Evolutionary conservation across 2,113 vertebrate species (phyloP).

Genomic region (Ctenomys sociabilis): DNA sequence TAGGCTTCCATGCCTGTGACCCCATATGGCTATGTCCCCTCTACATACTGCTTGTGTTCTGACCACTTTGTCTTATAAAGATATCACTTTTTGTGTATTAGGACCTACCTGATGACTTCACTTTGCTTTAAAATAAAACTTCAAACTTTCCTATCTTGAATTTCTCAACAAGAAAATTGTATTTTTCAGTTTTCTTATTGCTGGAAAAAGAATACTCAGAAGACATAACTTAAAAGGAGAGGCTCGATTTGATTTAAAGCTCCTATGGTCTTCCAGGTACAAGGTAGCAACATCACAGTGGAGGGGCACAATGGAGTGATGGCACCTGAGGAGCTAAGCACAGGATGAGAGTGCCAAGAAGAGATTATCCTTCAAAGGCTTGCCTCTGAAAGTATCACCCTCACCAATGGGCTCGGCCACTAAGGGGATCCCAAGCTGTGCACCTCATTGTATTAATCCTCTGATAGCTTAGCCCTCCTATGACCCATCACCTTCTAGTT

Average conservation of each 20-base stretch:
- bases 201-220: background rate
- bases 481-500: background rate
- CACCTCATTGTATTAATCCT: background rate
- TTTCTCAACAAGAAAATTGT: background rate
- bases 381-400: background rate
- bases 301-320: background rate
- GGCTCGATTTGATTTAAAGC: background rate
- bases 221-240: background rate
- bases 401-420: background rate
- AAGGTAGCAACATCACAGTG: background rate
- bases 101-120: background rate
- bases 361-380: background rate
- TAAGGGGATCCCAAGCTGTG: background rate
- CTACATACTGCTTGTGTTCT: background rate
- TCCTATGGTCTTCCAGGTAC: background rate
- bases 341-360: background rate
- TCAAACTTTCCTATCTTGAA: constrained; percentile 1
- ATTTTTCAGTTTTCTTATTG: background rate
- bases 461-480: background rate
- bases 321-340: background rate
- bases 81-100: background rate
- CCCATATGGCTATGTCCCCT: too few species aligned
- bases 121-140: background rate
- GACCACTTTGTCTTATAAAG: background rate
- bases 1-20: background rate